These are phyloP conservation scores for Tenthredo notha DNA, from an alignment of 2,888 invertebrate genomes.

Conservation along the genomic window DNA sequence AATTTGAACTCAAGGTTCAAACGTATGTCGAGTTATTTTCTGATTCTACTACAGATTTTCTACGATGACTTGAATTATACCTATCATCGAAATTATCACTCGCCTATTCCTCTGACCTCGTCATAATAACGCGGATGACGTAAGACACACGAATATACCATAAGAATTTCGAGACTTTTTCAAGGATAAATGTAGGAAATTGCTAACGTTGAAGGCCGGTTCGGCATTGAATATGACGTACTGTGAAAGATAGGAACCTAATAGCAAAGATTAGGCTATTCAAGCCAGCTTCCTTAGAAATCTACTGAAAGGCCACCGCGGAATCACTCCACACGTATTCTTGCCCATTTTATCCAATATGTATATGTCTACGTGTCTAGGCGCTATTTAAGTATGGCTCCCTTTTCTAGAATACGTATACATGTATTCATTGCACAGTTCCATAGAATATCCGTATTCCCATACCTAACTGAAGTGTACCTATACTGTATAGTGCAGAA, in stretches of 20 bases:
- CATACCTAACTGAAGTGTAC: no score
- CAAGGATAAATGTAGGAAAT: background rate
- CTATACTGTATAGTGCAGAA: background rate
- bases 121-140: background rate
- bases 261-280: constrained; percentile 47
- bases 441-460: background rate
- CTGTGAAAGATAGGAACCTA: constrained; percentile 21
- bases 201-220: background rate
- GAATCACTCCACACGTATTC: constrained; percentile 1
- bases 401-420: background rate
- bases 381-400: no score
- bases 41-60: background rate
- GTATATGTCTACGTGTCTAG: background rate
- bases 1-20: background rate
- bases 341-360: background rate
- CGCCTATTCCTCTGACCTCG: background rate
- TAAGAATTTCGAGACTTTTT: background rate
- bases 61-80: background rate
- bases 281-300: constrained; percentile 27
- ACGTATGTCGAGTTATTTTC: background rate
- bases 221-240: constrained; percentile 39
- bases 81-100: background rate
- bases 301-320: constrained; percentile 8
- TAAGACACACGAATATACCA: constrained; percentile 4
- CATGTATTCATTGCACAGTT: background rate